Base-by-base conservation (phyloP, 2,113 vertebrate species). In the Orientallactaga bullata region DNA sequence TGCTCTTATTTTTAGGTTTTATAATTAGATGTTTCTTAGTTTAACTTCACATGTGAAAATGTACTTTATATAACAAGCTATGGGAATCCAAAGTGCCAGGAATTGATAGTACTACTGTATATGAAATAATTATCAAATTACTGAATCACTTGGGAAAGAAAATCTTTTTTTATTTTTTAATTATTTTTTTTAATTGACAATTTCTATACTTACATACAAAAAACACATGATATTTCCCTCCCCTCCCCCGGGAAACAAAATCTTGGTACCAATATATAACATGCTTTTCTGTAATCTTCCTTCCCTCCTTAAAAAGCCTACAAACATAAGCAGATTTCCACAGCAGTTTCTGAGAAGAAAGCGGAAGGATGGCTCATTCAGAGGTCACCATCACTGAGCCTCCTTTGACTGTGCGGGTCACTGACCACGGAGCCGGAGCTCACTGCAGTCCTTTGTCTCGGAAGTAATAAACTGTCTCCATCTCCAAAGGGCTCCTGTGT, bases 31-130 rank as follows among this genome's bases (percentile, higher is more conserved):
- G 84, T 39, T 95, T 97, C 94, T 97, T 94, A 90, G 81, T 84
- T 88, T 79, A 91, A 84, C 95, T 97, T 98, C 97, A 98, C 95
- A 97, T 90, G 94, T 97, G 98, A 51, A 98, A 98, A 97, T 96
- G 95, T 97, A 97, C 97, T 97, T 98, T 97, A 97, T 89, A 95
- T 92, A 88, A 2, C 93, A 98, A 98, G 92, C 92, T 97, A 97
- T 93, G 95, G 90, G 97, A 98, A 78, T 97, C 79, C 90, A 97
- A 97, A 96, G 95, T 97, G 97, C 96, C 95, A 96, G 95, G 74
- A 97, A 96, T 65, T 97, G 96, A 97, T 90, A 97, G 96, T 72
- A 97, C 78, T 97, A 91, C n/a, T n/a, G n/a, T 90, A 95, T 94
- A 96, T 92, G 97, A 47, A 47, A 47, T 60, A 97, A 96, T 96